Percentiles rank a stretch among this genome's conserved stretches.
Evolutionary conservation across 1,140 invertebrate species (phyloP).

Genomic region (Heliconius himera): DNA sequence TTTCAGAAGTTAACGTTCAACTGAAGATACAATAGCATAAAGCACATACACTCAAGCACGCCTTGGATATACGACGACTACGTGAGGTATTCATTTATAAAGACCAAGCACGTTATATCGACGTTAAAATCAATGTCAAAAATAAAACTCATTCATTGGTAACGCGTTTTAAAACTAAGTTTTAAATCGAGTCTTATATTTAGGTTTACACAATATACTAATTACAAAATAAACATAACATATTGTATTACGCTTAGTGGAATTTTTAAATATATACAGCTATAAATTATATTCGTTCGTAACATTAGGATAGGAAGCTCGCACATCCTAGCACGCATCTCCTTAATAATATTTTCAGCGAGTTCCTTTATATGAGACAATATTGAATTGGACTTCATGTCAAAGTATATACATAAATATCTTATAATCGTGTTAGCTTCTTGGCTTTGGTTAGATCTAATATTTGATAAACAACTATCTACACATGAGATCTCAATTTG

Average conservation of each 20-base stretch:
- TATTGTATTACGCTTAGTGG: conserved; percentile 37
- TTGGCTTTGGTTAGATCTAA: conserved; percentile 74
- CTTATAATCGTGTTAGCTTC: conserved; percentile 66
- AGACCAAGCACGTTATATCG: conserved; percentile 8
- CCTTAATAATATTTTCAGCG: conserved; percentile 24
- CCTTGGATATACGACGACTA: neutral
- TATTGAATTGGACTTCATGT: conserved; percentile 33
- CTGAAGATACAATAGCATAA: conserved; percentile 22
- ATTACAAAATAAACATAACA: conserved; percentile 36
- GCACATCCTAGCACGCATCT: conserved; percentile 29
- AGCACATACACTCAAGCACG: conserved; percentile 10
- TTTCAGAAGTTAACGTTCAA: conserved; percentile 9
- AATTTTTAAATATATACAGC: conserved; percentile 43
- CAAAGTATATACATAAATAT: conserved; percentile 45
- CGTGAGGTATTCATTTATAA: conserved; percentile 13
- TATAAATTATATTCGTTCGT: conserved; percentile 39
- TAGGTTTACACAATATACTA: conserved; percentile 47
- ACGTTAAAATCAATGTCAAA: conserved; percentile 50
- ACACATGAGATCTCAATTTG: conserved; percentile 78
- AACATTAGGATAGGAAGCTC: conserved; percentile 28
- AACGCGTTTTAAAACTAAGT: conserved; percentile 72
- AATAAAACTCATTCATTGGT: conserved; percentile 80
- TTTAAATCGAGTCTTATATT: conserved; percentile 64
- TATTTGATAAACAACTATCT: conserved; percentile 66
- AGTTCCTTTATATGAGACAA: conserved; percentile 23